Base-by-base conservation (phyloP, 2,888 invertebrate genomes). In the Myopa tessellatipennis region DNA sequence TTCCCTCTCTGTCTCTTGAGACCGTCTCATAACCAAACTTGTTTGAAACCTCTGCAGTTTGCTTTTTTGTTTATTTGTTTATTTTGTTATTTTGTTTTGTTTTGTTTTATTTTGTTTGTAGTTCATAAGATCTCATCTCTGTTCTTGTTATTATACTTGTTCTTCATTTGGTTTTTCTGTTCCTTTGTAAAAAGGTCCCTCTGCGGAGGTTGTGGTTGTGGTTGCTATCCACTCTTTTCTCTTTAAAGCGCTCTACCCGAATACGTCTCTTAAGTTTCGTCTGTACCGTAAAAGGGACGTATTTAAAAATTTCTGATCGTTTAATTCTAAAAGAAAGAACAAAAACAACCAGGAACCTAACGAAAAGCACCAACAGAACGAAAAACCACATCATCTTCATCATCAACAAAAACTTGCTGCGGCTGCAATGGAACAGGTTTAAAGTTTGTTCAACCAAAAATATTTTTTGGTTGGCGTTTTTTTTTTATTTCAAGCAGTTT, bases 1-100 rank as follows among this genome's bases (percentile, higher is more conserved):
- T 81, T 84, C 83, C 83, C 83, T 85, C 81, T 80, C 80, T 76
- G 74, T 80, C 79, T 82, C 80, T 84, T 83, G 84, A 81, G 70
- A 73, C 79, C 81, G 60, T 70, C 69, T 26, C 14, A 14, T 38
- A 7, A 34, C 69, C 50, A 34, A 67, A 40, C 63, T 10, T 58
- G 52, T 63, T 26, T 67, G 8, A 26, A 60, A 18, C 26, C 67
- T 52, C 52, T 72, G 45, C 18, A 50, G 50, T 50, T 50, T 50
- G 10, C 3, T 50, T 50, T 3, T 50, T 3, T 2, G 14, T 14
- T 50, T 16, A 26, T 26, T 45, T 45, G 45, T 45, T 10, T 45
- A 1, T 45, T 45, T 45, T 45, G 45, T 45, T 10, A 1, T 45
- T 45, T 10, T 45, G 7, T 10, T 4, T 45, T 45, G 1, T 45